A percentile compares a stretch with the other conserved stretches of the same genome.
These are phyloP conservation scores for Arctopsyche grandis DNA, from an alignment of 1,140 invertebrate genomes.

Conservation along the genomic window DNA sequence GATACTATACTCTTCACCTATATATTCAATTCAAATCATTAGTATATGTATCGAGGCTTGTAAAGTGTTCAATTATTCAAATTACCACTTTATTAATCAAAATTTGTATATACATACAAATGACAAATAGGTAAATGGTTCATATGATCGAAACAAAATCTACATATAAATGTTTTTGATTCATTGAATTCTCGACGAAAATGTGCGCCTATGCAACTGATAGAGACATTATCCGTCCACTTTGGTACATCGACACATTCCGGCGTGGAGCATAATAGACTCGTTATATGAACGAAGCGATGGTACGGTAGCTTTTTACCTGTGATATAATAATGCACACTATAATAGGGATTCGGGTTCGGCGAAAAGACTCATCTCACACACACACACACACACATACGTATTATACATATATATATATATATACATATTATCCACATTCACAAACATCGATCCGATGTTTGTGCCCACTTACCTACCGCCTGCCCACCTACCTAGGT, in stretches of 20 bases:
- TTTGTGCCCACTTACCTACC: constrained; percentile 26
- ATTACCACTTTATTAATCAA: no score
- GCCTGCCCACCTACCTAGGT: neutral
- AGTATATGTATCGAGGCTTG: no score
- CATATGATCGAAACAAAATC: no score
- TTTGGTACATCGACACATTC: neutral
- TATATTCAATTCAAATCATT: no score
- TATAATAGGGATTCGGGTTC: neutral
- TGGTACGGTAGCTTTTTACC: constrained; percentile 30
- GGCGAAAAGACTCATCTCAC: neutral
- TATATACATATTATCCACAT: no score
- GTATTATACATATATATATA: neutral
- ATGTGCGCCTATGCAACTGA: no score
- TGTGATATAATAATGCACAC: constrained; percentile 37
- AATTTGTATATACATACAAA: no score
- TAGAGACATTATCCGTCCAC: neutral
- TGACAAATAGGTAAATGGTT: no score
- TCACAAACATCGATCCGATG: neutral
- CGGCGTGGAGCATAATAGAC: constrained; percentile 1
- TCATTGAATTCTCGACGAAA: no score
- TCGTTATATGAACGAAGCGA: neutral
- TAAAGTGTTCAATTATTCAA: no score
- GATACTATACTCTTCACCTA: no score
- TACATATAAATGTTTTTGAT: no score
- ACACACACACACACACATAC: neutral